Evolutionary conservation across 1,140 invertebrate genomes (phyloP), one percentile per base, ranked within the genome.

Genomic region (Brachionus paranguensis): DNA sequence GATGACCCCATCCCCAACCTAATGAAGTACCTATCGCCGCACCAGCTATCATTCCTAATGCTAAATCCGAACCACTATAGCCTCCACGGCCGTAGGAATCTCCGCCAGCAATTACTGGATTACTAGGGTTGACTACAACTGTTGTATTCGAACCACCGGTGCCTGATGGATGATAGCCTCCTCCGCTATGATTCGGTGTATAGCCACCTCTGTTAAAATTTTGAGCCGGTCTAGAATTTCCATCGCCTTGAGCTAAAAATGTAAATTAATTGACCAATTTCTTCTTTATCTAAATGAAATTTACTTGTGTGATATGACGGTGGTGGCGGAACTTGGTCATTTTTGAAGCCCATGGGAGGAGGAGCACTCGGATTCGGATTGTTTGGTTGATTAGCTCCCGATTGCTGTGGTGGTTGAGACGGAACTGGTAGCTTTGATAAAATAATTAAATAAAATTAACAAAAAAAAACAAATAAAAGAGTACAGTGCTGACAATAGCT

Each of bases 401-500:
- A 5, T 3, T 55, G 76, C 12, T 29, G 14, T 2, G 60, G 81
- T 45, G 20, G 60, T 83, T 83, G 81, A 37, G 81, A 64, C 24
- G 81, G 81, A 4, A 41, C 20, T 29, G 81, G 81, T 27, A 83
- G 27, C 79, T 83, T 37, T 45, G 17, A 65, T 14, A 24, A 45
- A 43, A 47, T 45, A 74, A 24, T n/a, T 17, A 8, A 45, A 83
- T 43, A n/a, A 6, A 17, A 29, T 41, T 14, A 65, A 41, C 12
- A 65, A 41, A 68, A 33, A 41, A 29, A 43, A 12, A 20, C 1
- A 43, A 12, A 20, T 8, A 45, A 17, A 45, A 24, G 17, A 27
- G 20, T 83, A 83, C 60, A 20, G 81, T 83, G 60, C 60, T 68
- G 29, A 83, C 81, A 11, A 83, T 83, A 10, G 64, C 45, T 55